Conservation (phyloP, 2,797 vertebrate species). For the Anguilla marmorata region DNA sequence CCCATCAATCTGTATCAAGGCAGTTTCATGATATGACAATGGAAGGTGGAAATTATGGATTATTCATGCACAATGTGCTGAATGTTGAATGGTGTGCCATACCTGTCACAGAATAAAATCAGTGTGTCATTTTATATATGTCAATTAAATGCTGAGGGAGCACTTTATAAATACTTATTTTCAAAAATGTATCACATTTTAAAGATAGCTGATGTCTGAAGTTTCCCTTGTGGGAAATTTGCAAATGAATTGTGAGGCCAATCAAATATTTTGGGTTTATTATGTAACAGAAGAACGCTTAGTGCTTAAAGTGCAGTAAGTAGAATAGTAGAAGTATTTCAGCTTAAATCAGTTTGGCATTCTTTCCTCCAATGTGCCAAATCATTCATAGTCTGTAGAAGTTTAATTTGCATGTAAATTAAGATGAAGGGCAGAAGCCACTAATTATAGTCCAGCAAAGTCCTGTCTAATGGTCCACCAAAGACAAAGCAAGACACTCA, state of each 20-base stretch:
- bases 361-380: constrained; percentile 74
- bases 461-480: constrained; percentile 86
- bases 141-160: no score
- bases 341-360: constrained; percentile 72
- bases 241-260: not conserved
- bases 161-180: not conserved
- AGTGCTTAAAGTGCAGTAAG: constrained; percentile 59
- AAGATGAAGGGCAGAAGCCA: constrained; percentile 93
- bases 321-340: constrained; percentile 68
- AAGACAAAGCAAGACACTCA: constrained; percentile 83
- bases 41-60: no score
- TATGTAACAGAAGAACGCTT: not conserved
- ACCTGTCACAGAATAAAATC: not conserved
- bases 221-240: not conserved
- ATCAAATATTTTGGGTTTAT: not conserved
- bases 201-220: not conserved
- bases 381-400: constrained; percentile 78
- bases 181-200: not conserved
- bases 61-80: not conserved
- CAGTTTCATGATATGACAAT: no score
- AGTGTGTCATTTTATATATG: not conserved
- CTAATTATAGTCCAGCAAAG: constrained; percentile 91
- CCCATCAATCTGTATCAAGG: no score
- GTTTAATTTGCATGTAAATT: constrained; percentile 95
- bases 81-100: not conserved